These are phyloP conservation scores for Hyperoodon ampullatus DNA, from an alignment of 2,113 vertebrate genomes.

Conservation along the genomic window DNA sequence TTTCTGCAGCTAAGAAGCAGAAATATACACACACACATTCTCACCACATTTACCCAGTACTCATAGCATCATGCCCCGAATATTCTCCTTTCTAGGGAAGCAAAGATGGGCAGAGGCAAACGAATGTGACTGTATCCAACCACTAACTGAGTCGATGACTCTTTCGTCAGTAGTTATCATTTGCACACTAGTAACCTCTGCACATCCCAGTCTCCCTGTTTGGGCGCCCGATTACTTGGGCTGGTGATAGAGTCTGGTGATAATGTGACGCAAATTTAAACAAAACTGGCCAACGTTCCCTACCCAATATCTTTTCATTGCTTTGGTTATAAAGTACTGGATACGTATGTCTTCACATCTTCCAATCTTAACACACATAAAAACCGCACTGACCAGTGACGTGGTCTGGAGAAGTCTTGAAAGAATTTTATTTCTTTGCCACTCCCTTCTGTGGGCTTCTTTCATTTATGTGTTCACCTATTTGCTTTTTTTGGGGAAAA, in stretches of 20 bases:
- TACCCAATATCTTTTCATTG: constrained; percentile 82
- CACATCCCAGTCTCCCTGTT: constrained; percentile 64
- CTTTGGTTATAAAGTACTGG: constrained; percentile 88
- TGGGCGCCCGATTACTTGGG: constrained; percentile 67
- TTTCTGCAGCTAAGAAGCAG: constrained; percentile 84
- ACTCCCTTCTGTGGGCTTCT: constrained; percentile 49
- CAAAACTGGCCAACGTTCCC: constrained; percentile 88
- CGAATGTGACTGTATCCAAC: constrained; percentile 86
- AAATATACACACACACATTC: constrained; percentile 78
- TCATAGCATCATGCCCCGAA: constrained; percentile 66
- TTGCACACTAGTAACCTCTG: constrained; percentile 79
- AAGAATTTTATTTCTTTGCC: constrained; percentile 52
- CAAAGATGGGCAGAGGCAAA: constrained; percentile 71
- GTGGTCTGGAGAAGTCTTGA: constrained; percentile 67
- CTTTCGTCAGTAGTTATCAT: constrained; percentile 89
- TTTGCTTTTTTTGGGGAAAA: background rate
- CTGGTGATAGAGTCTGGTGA: constrained; percentile 62
- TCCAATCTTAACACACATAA: constrained; percentile 59
- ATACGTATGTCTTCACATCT: constrained; percentile 73
- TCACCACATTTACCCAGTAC: constrained; percentile 70
- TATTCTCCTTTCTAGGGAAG: constrained; percentile 71
- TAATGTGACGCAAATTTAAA: constrained; percentile 76
- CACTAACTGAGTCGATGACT: constrained; percentile 85
- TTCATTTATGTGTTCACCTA: constrained; percentile 67
- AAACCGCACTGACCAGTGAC: constrained; percentile 70